A percentile compares a stretch with the other conserved stretches of the same genome.
Evolutionary conservation across 2,888 invertebrate genomes (phyloP).

Genomic region (Dendrolimus pini): DNA sequence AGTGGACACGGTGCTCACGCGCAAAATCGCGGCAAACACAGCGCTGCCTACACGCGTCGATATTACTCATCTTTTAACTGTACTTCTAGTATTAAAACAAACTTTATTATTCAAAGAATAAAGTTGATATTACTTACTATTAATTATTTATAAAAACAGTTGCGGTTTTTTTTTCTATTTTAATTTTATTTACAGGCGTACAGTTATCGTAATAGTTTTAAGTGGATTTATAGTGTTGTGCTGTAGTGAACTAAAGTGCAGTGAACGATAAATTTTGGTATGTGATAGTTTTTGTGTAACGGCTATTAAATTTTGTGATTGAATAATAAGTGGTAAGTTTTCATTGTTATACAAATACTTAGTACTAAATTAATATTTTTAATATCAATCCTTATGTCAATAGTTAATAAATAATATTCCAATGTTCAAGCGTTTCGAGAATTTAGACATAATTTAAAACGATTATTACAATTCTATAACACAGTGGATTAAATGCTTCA

Average conservation of each 20-base stretch:
- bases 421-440: too few species aligned
- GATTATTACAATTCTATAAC: too few species aligned
- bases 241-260: slow-evolving; percentile 15
- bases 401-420: too few species aligned
- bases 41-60: slow-evolving; percentile 51
- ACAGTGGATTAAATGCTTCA: too few species aligned
- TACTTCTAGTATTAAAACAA: slow-evolving; percentile 18
- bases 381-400: too few species aligned
- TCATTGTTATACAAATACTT: too few species aligned
- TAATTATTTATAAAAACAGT: neutral
- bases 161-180: neutral
- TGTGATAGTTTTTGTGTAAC: neutral
- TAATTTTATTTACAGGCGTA: neutral
- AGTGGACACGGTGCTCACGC: slow-evolving; percentile 39
- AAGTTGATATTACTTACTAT: slow-evolving; percentile 4
- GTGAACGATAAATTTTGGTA: slow-evolving; percentile 11
- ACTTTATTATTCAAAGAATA: slow-evolving; percentile 19
- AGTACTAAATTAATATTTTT: too few species aligned
- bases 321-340: too few species aligned
- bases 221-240: slow-evolving; percentile 4
- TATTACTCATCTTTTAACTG: slow-evolving; percentile 15
- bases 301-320: too few species aligned
- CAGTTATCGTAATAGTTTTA: slow-evolving; percentile 6
- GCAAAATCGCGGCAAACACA: slow-evolving; percentile 58
- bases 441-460: too few species aligned